Evolutionary conservation across 2,797 vertebrate genomes (phyloP), one percentile per base, ranked within the genome.

Genomic region (Pitangus sulphuratus): DNA sequence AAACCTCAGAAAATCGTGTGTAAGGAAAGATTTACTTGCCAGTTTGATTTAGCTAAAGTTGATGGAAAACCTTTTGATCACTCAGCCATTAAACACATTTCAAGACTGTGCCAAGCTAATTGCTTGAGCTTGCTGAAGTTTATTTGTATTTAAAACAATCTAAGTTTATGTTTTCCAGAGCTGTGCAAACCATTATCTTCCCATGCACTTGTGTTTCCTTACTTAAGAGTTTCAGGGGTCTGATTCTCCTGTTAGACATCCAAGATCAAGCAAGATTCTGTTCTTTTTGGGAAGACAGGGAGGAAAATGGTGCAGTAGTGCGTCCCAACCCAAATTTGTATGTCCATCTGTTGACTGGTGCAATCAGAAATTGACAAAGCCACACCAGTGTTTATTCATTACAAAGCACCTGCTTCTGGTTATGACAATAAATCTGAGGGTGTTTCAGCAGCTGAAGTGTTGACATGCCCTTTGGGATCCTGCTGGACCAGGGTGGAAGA

Each of bases 1-100:
- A 98, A 95, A 96, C 93, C 97, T 95, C 8, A 62, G 96, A 97
- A 98, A 97, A 97, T 96, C 94, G 96, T 84, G 93, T 96, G 92
- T 95, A 97, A 97, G 96, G 94, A 96, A 97, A 97, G 94, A 98
- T 95, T 97, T 95, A 78, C 76, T 90, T 97, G 96, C 89, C 93
- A 97, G 96, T 96, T 94, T 95, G 91, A 98, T 95, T 98, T 95
- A 96, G 85, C 93, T 94, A 89, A 88, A 97, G 94, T 89, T 97
- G 97, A 98, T 96, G 96, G 92, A 93, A 95, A 97, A 95, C 97
- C 95, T 97, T 98, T 94, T 97, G 97, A 98, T 98, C 97, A 85
- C 71, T 97, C 96, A 98, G 88, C 96, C 95, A 96, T 97, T 98
- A 97, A 97, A 94, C 88, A 95, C 96, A 95, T 28, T 94, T 84